Conservation (phyloP, 1,140 invertebrate genomes). For the Pogonomyrmex californicus region DNA sequence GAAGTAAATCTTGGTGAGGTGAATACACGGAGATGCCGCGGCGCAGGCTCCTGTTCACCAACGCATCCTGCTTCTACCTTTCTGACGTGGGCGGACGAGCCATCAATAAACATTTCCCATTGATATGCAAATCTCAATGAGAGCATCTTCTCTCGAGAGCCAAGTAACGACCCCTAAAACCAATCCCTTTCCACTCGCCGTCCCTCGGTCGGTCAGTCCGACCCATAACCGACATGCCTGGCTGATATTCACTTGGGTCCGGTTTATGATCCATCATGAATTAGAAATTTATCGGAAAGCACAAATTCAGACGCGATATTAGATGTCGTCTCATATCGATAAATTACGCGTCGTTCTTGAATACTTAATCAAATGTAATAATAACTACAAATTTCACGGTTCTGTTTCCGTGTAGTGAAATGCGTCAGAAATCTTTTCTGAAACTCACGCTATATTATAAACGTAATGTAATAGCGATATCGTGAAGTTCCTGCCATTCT, state of each 20-base stretch:
- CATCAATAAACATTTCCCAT: conserved; percentile 76
- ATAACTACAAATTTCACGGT: neutral
- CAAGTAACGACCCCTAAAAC: conserved; percentile 68
- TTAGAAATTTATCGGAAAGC: conserved; percentile 67
- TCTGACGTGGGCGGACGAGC: conserved; percentile 54
- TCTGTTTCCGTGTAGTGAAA: neutral
- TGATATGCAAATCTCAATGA: conserved; percentile 73
- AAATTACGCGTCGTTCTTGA: neutral
- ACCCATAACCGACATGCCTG: conserved; percentile 43
- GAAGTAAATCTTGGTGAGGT: conserved; percentile 37
- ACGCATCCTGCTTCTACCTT: conserved; percentile 6
- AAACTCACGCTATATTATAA: neutral
- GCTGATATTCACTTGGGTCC: conserved; percentile 38
- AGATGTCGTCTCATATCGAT: neutral
- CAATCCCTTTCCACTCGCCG: conserved; percentile 45
- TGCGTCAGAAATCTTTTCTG: neutral
- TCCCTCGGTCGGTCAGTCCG: conserved; percentile 4
- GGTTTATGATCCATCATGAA: conserved; percentile 67
- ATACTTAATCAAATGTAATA: conserved; percentile 16
- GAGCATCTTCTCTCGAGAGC: conserved; percentile 57
- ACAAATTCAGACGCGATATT: conserved; percentile 54
- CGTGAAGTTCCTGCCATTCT: neutral
- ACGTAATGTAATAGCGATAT: neutral
- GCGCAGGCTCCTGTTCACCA: neutral
- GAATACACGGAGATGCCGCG: neutral